A percentile compares a stretch with the other conserved stretches of the same genome.
These are phyloP conservation scores for Poeciliopsis paucimaculata DNA, from an alignment of 2,797 vertebrate genomes.

Conservation along the genomic window DNA sequence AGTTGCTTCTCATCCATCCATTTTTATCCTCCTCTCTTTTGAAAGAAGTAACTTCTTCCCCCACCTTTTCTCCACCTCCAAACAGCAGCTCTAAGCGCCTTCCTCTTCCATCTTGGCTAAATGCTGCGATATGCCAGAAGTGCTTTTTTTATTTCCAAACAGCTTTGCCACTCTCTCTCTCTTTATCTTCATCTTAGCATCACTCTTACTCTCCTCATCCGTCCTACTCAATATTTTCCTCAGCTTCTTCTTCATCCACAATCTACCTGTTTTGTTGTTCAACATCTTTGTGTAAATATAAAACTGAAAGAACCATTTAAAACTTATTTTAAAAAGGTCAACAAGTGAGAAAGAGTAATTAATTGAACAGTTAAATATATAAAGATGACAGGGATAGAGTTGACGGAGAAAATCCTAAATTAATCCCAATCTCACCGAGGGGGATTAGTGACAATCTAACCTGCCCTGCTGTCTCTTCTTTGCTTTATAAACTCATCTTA, in stretches of 20 bases:
- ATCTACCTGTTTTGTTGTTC: slow-evolving; percentile 15
- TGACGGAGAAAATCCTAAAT: slow-evolving; percentile 33
- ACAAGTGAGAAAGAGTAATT: slow-evolving; percentile 11
- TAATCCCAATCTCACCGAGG: slow-evolving; percentile 55
- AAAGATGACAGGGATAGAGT: slow-evolving; percentile 3
- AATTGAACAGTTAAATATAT: slow-evolving; percentile 17
- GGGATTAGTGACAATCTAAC: slow-evolving; percentile 70
- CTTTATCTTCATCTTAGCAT: slow-evolving; percentile 9
- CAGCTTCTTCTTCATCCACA: slow-evolving; percentile 35
- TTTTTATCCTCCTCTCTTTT: slow-evolving; percentile 38
- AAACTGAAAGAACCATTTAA: not conserved
- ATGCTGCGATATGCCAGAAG: slow-evolving; percentile 18
- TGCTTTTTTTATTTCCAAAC: slow-evolving; percentile 15
- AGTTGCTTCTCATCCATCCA: slow-evolving; percentile 19
- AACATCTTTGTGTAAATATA: slow-evolving; percentile 23
- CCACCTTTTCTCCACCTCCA: slow-evolving; percentile 38
- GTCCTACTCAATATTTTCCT: slow-evolving; percentile 24
- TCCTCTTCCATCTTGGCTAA: slow-evolving; percentile 30
- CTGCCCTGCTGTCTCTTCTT: slow-evolving; percentile 49
- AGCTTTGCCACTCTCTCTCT: slow-evolving; percentile 11
- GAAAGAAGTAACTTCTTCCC: slow-evolving; percentile 35
- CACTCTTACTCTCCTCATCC: not conserved
- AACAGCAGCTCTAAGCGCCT: slow-evolving; percentile 42
- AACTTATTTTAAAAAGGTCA: not conserved
- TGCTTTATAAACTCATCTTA: slow-evolving; percentile 56